Evolutionary conservation across 2,888 invertebrate genomes (phyloP), one percentile per base, ranked within the genome.

Genomic region (Gryllus longicercus): DNA sequence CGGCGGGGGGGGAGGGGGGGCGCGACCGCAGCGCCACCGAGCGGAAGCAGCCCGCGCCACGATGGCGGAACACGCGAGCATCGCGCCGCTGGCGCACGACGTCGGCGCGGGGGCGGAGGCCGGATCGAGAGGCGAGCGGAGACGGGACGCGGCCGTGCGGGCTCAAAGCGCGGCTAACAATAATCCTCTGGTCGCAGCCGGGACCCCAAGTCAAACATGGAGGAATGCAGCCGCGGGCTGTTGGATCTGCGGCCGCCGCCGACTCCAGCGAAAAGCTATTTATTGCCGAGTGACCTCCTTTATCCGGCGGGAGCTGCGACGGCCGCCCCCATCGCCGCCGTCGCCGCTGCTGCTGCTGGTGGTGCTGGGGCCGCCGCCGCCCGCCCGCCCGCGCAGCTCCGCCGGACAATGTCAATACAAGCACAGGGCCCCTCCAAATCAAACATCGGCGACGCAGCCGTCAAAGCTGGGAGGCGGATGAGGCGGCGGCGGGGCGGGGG

Each of bases 131-230:
- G 63, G 63, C n/a, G 63, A 63, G 63, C 63, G 63, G 63, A 63
- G 63, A n/a, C 18, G 12, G 63, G 63, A 63, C 63, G 63, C 10
- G 63, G 16, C 63, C 16, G 63, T 63, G 14, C 63, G 5, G 8
- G 63, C 63, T 63, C 63, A 63, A 63, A 63, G 63, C 63, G 63
- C 14, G 63, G 63, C 63, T 63, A 63, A 63, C 63, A 63, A 63
- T 63, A 63, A 63, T 63, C 63, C 63, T 63, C 63, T 63, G 63
- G 63, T n/a, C 63, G 63, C 12, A 63, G 63, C 63, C n/a, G 16
- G 63, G 63, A 63, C 63, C 63, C 63, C n/a, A 63, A 63, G 63
- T 63, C 63, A 63, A 63, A 63, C 63, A 63, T 63, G 63, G 63
- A 63, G 63, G 63, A 63, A 63, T 63, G 63, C 63, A 63, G 63